Conservation (phyloP, 2,113 vertebrate species). For the Leptobrachium ailaonicum region DNA sequence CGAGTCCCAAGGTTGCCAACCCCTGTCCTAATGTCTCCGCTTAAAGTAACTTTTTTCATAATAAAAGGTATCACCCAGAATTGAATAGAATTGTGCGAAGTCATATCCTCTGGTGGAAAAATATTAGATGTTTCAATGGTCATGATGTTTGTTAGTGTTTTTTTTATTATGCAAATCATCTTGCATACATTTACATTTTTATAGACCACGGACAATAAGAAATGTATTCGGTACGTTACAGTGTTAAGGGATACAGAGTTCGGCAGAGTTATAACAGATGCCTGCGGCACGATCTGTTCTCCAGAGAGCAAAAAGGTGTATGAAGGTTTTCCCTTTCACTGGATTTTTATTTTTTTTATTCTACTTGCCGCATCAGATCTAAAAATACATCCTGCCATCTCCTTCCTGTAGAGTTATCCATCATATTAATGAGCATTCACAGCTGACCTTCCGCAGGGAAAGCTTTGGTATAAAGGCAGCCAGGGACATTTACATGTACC, state of each 20-base stretch:
- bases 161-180: too few relatives aligned
- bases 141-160: too few relatives aligned
- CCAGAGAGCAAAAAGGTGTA: slow-evolving; percentile 22
- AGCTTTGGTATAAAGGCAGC: slow-evolving; percentile 24
- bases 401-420: slow-evolving; percentile 42
- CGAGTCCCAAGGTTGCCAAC: too few relatives aligned
- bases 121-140: too few relatives aligned
- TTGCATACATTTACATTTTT: too few relatives aligned
- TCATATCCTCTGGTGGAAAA: too few relatives aligned
- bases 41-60: too few relatives aligned
- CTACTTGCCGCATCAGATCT: neutral
- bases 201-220: neutral
- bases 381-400: slow-evolving; percentile 30
- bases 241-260: neutral
- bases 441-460: slow-evolving; percentile 22
- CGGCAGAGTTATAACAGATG: neutral
- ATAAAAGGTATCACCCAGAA: too few relatives aligned
- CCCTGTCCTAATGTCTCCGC: too few relatives aligned
- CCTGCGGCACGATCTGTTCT: slow-evolving; percentile 20
- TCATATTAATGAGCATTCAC: slow-evolving; percentile 41
- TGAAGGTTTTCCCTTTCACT: slow-evolving; percentile 37
- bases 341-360: slow-evolving; percentile 23
- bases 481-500: slow-evolving; percentile 24
- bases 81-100: too few relatives aligned
- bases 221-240: neutral